Percentiles rank a stretch among this genome's conserved stretches.
phyloP scores from a whole-genome alignment of 2,797 vertebrate species.

The Etheostoma nigrum region DNA sequence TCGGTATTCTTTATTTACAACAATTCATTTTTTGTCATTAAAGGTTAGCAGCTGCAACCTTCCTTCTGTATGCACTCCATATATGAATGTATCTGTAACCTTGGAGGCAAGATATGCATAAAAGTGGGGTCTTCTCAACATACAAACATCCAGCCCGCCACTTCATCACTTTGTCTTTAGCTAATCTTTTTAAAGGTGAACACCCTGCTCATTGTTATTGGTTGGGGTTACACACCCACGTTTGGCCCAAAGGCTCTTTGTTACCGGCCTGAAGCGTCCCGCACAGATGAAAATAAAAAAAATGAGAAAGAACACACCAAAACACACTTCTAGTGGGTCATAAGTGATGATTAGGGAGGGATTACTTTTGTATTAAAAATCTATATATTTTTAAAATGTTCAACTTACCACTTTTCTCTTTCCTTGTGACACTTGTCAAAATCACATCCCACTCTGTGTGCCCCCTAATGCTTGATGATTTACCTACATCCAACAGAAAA shows the following conservation, averaged over 20 bases:
- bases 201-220: too few relatives aligned
- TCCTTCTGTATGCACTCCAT: not conserved
- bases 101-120: not conserved
- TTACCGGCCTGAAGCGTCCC: too few relatives aligned
- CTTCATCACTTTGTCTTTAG: not conserved
- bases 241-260: too few relatives aligned
- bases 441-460: rapidly evolving
- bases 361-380: too few relatives aligned
- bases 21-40: too few relatives aligned
- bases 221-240: too few relatives aligned
- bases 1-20: too few relatives aligned
- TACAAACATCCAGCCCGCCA: not conserved
- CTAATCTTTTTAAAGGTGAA: not conserved
- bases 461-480: not conserved
- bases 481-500: not conserved
- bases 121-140: not conserved
- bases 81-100: not conserved
- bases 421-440: not conserved
- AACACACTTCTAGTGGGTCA: too few relatives aligned
- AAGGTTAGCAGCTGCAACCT: too few relatives aligned
- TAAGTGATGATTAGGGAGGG: too few relatives aligned
- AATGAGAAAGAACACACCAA: too few relatives aligned
- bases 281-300: too few relatives aligned
- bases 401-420: not conserved
- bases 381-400: not conserved